These are phyloP conservation scores for Trachurus trachurus DNA, from an alignment of 2,797 vertebrate genomes.

Conservation along the genomic window DNA sequence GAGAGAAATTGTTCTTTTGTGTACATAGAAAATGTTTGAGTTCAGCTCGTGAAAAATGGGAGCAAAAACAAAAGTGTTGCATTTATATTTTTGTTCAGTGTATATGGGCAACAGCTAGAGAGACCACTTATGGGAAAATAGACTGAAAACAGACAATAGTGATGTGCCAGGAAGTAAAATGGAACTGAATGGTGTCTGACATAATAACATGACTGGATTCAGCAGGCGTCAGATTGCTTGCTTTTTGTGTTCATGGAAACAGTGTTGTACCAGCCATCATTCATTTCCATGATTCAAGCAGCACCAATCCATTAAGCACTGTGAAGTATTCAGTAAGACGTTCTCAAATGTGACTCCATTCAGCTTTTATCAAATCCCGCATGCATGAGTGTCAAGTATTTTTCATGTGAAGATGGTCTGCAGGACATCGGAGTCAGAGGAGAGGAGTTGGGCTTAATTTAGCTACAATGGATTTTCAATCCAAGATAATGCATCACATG, in stretches of 20 bases:
- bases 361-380: slow-evolving; percentile 5
- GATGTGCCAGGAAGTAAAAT: neutral
- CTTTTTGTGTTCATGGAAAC: slow-evolving; percentile 51
- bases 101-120: neutral
- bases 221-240: neutral
- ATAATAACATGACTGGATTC: neutral
- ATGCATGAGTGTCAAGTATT: neutral
- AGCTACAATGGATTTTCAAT: neutral
- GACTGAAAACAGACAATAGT: neutral
- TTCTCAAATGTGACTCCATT: neutral
- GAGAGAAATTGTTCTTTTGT: too few relatives aligned
- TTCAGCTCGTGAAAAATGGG: too few relatives aligned
- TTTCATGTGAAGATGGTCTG: neutral
- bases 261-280: neutral
- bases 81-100: too few relatives aligned
- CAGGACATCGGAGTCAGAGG: neutral
- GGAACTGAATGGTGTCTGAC: neutral
- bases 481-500: neutral
- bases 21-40: too few relatives aligned
- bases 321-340: slow-evolving; percentile 7
- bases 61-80: too few relatives aligned
- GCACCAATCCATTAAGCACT: neutral
- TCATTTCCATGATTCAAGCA: slow-evolving; percentile 30
- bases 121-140: too few relatives aligned
- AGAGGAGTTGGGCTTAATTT: neutral